These are phyloP conservation scores for Anableps anableps DNA, from an alignment of 2,797 vertebrate genomes.

Conservation along the genomic window DNA sequence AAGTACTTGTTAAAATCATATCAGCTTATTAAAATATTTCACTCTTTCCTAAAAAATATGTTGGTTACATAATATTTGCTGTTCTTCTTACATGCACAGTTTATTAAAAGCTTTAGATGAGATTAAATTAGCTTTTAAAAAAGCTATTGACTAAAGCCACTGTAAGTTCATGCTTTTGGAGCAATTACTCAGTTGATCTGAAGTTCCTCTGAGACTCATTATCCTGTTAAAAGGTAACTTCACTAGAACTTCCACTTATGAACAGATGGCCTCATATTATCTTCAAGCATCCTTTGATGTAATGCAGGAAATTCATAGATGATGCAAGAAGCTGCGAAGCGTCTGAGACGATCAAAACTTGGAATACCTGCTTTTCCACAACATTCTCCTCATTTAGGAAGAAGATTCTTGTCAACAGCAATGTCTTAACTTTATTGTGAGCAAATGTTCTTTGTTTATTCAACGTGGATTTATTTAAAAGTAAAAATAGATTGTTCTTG, in stretches of 20 bases:
- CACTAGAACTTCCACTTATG: not conserved
- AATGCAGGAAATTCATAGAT: not conserved
- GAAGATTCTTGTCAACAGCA: not conserved
- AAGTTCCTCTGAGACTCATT: constrained; percentile 1
- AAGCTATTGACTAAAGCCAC: not conserved
- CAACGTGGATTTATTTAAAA: not conserved
- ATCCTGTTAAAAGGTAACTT: constrained; percentile 3
- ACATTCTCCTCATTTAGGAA: not conserved
- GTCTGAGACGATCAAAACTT: not conserved
- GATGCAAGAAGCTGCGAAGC: not conserved
- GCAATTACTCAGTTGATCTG: not conserved
- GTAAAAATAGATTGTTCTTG: not conserved
- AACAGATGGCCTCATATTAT: not conserved
- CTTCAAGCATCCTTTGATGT: not conserved
- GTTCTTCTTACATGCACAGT: not conserved
- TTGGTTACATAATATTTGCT: not conserved
- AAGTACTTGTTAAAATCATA: not conserved
- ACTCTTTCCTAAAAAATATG: not conserved
- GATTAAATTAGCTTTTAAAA: not conserved
- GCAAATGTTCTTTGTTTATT: not conserved
- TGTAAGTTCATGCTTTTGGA: not conserved
- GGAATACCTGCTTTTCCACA: not conserved
- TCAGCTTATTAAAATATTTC: not conserved
- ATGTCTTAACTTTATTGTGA: not conserved
- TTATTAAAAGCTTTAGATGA: not conserved